Conservation (phyloP, 2,888 invertebrate species). For the Azorinus chamasolen region DNA sequence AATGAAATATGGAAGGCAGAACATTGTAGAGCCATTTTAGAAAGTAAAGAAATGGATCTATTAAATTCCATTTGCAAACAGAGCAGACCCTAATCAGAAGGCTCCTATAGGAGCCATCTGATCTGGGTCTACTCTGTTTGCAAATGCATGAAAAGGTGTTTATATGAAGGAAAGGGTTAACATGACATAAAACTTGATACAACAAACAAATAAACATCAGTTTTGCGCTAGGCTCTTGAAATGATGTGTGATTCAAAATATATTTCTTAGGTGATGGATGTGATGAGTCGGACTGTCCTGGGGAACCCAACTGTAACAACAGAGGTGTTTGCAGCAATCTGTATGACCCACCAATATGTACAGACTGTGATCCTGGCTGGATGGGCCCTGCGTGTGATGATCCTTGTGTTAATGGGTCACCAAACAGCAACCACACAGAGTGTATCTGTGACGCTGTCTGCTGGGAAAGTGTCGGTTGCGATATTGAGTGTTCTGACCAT, state of each 20-base stretch:
- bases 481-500: conserved; percentile 76
- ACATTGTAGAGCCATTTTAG: too few species aligned
- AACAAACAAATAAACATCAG: too few species aligned
- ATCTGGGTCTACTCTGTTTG: too few species aligned
- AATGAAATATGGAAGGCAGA: too few species aligned
- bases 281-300: conserved; percentile 72
- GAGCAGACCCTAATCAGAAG: too few species aligned
- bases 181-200: too few species aligned
- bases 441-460: conserved; percentile 76
- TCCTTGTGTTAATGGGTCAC: conserved; percentile 69
- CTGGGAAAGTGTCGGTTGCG: conserved; percentile 74
- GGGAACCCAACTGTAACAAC: conserved; percentile 73
- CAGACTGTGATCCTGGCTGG: conserved; percentile 71
- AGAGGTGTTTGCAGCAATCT: conserved; percentile 68
- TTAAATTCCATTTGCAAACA: too few species aligned
- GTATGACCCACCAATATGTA: conserved; percentile 72
- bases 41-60: too few species aligned
- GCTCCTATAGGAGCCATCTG: too few species aligned
- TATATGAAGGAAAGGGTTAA: too few species aligned
- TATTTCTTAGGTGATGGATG: conserved; percentile 67
- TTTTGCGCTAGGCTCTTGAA: too few species aligned
- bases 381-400: conserved; percentile 74
- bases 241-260: not conserved
- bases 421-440: conserved; percentile 47
- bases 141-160: too few species aligned